Base-by-base conservation (phyloP, 2,797 vertebrate species). In the Anisognathus igniventris region DNA sequence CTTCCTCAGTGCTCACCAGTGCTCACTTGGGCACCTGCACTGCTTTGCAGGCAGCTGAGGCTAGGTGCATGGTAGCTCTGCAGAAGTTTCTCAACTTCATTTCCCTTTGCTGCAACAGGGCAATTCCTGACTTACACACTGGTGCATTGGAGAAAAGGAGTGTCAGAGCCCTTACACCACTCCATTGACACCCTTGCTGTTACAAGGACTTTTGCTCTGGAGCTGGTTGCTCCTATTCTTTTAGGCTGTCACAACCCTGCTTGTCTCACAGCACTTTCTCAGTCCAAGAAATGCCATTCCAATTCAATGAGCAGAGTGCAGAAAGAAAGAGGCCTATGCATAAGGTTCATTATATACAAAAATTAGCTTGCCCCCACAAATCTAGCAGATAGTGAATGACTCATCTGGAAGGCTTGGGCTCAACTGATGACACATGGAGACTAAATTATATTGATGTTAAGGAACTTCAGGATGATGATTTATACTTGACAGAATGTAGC, bases 391-490 rank as follows among this genome's bases (percentile, higher is more conserved):
- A 94, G 72, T 0, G 1, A 93, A 85, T 79, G 88, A 94, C 48
- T 93, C 90, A 91, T 80, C 48, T 79, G 86, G n/a, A 93, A 91
- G 75, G 50, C 57, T 74, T 57, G 50, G 50, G 15, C 44, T 94
- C 78, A 83, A 86, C 67, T 35, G 84, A 85, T 74, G 93, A 86
- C 84, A 95, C 91, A 80, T 42, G 65, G 87, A 85, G 45, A 80
- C 61, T 79, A 60, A 93, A 91, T 74, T 44, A 72, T 71, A 61
- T 92, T 85, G 91, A 93, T 48, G 74, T 77, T 94, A 95, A 95
- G 87, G 92, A 96, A 94, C 92, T 95, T 82, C 74, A 71, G 65
- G 47, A 67, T 68, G 78, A 93, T 94, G 84, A 95, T 89, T 96
- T 93, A 85, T 71, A 89, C 60, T 67, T 54, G 88, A 82, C 76